These are phyloP conservation scores for Patella ulyssiponensis DNA, from an alignment of 2,888 invertebrate genomes.

Conservation along the genomic window DNA sequence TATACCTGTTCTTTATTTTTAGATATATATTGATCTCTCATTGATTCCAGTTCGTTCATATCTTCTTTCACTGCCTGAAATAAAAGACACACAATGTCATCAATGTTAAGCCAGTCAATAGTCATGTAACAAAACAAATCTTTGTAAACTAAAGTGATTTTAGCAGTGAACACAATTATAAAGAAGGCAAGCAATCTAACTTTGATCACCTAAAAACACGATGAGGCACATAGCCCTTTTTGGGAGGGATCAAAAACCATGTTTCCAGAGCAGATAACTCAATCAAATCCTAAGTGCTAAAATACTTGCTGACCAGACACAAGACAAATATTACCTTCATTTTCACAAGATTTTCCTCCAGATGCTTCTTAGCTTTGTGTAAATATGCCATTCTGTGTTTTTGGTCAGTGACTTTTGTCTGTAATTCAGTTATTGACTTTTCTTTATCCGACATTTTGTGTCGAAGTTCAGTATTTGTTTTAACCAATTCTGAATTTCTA, in stretches of 20 bases:
- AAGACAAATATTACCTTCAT: constrained; percentile 53
- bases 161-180: too few species aligned
- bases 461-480: constrained; percentile 63
- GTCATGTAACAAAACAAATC: too few species aligned
- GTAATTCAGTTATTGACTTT: constrained; percentile 49
- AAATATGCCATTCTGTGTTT: constrained; percentile 61
- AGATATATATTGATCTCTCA: constrained; percentile 64
- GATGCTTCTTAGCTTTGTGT: constrained; percentile 55
- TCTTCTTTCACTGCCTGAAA: constrained; percentile 59
- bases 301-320: not conserved
- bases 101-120: too few species aligned
- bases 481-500: constrained; percentile 65
- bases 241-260: not conserved
- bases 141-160: too few species aligned
- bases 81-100: too few species aligned
- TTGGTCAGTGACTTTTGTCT: constrained; percentile 59
- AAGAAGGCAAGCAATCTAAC: too few species aligned
- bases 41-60: constrained; percentile 60
- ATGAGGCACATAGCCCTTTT: not conserved
- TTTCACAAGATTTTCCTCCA: constrained; percentile 60
- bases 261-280: not conserved
- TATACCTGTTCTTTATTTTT: constrained; percentile 64
- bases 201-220: too few species aligned
- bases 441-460: constrained; percentile 61
- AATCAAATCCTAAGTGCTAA: not conserved